Evolutionary conservation across 2,797 vertebrate species (phyloP).

Genomic region (Hoplostethus mediterraneus): DNA sequence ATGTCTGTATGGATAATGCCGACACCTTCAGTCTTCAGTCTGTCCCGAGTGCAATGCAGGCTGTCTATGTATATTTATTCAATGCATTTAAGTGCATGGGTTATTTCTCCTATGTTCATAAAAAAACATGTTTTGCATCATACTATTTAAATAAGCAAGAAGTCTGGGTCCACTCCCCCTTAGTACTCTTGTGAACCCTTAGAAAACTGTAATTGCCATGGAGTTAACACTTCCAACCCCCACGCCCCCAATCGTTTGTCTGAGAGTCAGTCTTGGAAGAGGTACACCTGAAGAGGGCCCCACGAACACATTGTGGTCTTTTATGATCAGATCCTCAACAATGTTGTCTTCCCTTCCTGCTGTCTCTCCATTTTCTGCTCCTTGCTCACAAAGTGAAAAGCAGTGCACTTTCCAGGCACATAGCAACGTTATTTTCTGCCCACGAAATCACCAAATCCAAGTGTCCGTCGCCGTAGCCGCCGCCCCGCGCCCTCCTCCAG

Average conservation of each 20-base stretch:
- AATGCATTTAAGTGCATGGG: slow-evolving; percentile 81
- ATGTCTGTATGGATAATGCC: slow-evolving; percentile 53
- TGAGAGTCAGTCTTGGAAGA: slow-evolving; percentile 74
- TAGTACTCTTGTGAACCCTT: slow-evolving; percentile 60
- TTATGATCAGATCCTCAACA: slow-evolving; percentile 57
- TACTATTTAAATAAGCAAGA: slow-evolving; percentile 75
- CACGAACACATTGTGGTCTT: slow-evolving; percentile 63
- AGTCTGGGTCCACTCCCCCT: slow-evolving; percentile 65
- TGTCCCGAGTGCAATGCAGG: slow-evolving; percentile 1
- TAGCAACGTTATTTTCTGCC: slow-evolving; percentile 89
- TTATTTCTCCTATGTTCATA: slow-evolving; percentile 79
- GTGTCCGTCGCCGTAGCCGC: slow-evolving; percentile 91
- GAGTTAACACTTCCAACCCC: slow-evolving; percentile 64
- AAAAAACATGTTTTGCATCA: slow-evolving; percentile 70
- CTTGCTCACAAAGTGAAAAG: slow-evolving; percentile 55
- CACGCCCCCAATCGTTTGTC: slow-evolving; percentile 45
- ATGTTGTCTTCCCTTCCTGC: slow-evolving; percentile 64
- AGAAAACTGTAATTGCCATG: slow-evolving; percentile 63
- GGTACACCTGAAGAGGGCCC: slow-evolving; percentile 68
- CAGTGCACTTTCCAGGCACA: slow-evolving; percentile 63
- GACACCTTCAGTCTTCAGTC: slow-evolving; percentile 23
- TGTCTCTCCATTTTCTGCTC: slow-evolving; percentile 63
- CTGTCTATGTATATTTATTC: slow-evolving; percentile 47
- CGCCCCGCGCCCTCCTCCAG: slow-evolving; percentile 96
- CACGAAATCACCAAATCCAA: slow-evolving; percentile 91